A percentile compares a stretch with the other conserved stretches of the same genome.
Evolutionary conservation across 37 sponge, comb jelly and placozoan species (phyloP).

Genomic region (Bolinopsis microptera): DNA sequence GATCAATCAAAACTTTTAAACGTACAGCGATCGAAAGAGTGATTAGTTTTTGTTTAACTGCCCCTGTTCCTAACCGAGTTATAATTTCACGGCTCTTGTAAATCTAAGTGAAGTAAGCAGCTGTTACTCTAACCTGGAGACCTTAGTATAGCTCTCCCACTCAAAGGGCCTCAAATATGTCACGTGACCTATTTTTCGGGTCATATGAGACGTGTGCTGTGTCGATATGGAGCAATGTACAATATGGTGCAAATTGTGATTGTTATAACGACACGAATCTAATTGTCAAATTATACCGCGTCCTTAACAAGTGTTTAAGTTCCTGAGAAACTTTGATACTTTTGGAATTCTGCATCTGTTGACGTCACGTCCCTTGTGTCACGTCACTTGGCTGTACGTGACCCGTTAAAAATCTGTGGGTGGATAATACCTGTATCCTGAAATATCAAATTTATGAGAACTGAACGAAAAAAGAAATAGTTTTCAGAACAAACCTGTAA

Average conservation of each 20-base stretch:
- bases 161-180: background rate
- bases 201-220: background rate
- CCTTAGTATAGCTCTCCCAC: background rate
- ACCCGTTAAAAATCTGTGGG: no score
- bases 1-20: background rate
- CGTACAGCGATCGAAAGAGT: background rate
- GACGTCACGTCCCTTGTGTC: no score
- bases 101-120: background rate
- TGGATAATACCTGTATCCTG: no score
- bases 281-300: background rate
- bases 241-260: background rate
- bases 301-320: no score
- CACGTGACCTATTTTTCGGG: background rate
- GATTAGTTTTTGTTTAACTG: background rate
- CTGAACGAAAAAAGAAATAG: no score
- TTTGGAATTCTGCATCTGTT: no score
- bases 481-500: no score
- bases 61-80: background rate
- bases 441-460: no score
- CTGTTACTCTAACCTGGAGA: background rate
- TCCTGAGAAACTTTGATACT: background rate
- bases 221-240: background rate
- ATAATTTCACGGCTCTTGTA: background rate
- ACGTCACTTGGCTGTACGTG: no score
- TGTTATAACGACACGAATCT: background rate